A percentile compares a stretch with the other conserved stretches of the same genome.
phyloP scores from a whole-genome alignment of 2,113 vertebrate genomes.

The Syrrhaptes paradoxus region DNA sequence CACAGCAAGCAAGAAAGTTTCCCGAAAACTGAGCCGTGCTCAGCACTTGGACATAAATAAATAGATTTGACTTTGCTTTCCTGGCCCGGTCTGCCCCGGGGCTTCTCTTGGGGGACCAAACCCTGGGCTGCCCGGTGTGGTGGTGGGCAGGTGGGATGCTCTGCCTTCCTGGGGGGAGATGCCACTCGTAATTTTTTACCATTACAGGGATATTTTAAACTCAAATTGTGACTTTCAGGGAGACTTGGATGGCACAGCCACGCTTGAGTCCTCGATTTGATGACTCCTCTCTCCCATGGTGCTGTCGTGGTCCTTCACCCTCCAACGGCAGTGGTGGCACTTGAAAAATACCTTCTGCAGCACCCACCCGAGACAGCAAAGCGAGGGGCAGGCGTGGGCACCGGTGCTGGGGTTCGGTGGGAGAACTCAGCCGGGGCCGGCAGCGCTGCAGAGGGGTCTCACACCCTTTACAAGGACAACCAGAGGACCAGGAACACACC shows the following conservation, averaged over 20 bases:
- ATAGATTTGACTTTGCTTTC: neutral
- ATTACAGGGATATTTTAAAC: neutral
- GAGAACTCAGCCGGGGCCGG: neutral
- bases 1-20: neutral
- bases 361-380: neutral
- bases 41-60: neutral
- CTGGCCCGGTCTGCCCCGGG: neutral
- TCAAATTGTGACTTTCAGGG: neutral
- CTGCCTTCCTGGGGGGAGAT: neutral
- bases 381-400: neutral
- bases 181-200: neutral
- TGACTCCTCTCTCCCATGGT: neutral
- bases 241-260: neutral
- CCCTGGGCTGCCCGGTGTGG: neutral
- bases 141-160: neutral
- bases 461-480: accelerated
- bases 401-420: neutral
- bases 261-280: neutral
- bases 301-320: neutral
- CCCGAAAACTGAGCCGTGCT: neutral
- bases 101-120: neutral
- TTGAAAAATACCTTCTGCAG: neutral
- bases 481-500: neutral
- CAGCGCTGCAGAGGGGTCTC: neutral
- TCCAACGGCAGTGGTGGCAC: neutral